A percentile compares a stretch with the other conserved stretches of the same genome.
phyloP scores from a whole-genome alignment of 2,888 invertebrate genomes.

The Cerastis leucographa region DNA sequence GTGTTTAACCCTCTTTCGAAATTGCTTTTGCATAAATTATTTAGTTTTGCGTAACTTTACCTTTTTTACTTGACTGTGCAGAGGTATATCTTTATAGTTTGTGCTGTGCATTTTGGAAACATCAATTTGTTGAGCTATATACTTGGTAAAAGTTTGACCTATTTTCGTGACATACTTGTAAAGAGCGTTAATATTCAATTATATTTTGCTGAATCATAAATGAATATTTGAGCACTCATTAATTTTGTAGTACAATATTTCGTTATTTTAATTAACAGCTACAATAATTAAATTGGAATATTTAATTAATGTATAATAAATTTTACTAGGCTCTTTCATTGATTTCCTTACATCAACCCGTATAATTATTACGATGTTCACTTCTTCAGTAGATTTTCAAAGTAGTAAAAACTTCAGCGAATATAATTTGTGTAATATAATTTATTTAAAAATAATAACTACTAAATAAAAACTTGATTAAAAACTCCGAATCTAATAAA shows the following conservation, averaged over 20 bases:
- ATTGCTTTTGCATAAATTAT: conserved; percentile 24
- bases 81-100: background rate
- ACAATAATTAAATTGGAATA: background rate
- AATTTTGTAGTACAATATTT: background rate
- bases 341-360: background rate
- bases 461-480: background rate
- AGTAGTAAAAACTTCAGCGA: background rate
- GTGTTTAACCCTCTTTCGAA: conserved; percentile 1
- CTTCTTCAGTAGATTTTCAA: too few species aligned
- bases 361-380: background rate
- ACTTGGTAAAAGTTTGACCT: conserved; percentile 32
- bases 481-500: background rate
- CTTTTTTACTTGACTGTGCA: background rate
- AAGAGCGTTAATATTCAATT: conserved; percentile 18
- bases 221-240: conserved; percentile 7
- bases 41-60: background rate
- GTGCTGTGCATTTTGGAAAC: background rate
- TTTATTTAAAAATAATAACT: background rate
- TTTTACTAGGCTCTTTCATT: background rate
- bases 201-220: background rate
- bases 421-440: background rate
- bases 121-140: background rate
- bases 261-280: conserved; percentile 4
- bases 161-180: conserved; percentile 43
- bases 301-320: background rate